Percentiles rank a stretch among this genome's conserved stretches.
phyloP scores from a whole-genome alignment of 2,797 vertebrate species.

The Loriculus beryllinus region DNA sequence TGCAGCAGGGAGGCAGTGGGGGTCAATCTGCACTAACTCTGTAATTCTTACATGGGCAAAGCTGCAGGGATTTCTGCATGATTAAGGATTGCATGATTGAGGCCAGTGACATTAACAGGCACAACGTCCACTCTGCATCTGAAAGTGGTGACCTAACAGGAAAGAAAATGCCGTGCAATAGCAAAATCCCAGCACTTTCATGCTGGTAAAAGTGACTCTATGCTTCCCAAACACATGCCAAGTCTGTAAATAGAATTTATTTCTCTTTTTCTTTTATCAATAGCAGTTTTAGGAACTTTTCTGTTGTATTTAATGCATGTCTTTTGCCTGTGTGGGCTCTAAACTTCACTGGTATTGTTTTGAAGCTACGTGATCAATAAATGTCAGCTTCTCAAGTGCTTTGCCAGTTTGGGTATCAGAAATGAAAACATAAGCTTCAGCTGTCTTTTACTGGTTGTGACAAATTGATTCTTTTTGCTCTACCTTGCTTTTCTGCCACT shows the following conservation, averaged over 20 bases:
- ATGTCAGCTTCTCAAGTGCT: constrained; percentile 7
- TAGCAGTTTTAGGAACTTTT: background rate
- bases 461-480: constrained; percentile 10
- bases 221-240: background rate
- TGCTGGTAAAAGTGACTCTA: background rate
- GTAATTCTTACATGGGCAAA: constrained; percentile 30
- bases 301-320: background rate
- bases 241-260: background rate
- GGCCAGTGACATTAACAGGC: constrained; percentile 47
- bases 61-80: constrained; percentile 59
- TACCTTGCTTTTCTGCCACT: constrained; percentile 9
- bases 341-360: background rate
- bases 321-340: background rate
- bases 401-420: constrained; percentile 16
- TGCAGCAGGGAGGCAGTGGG: background rate
- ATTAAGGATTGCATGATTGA: constrained; percentile 50
- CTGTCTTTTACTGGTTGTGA: background rate
- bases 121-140: constrained; percentile 38
- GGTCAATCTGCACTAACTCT: constrained; percentile 31
- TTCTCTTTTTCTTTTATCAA: background rate
- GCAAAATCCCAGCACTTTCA: background rate
- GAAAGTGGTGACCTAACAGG: background rate
- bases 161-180: background rate
- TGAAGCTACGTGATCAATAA: constrained; percentile 31
- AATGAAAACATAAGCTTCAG: constrained; percentile 38